Evolutionary conservation across 2,888 invertebrate species (phyloP), one percentile per base, ranked within the genome.

Genomic region (Mesorhabditis spiculigera): DNA sequence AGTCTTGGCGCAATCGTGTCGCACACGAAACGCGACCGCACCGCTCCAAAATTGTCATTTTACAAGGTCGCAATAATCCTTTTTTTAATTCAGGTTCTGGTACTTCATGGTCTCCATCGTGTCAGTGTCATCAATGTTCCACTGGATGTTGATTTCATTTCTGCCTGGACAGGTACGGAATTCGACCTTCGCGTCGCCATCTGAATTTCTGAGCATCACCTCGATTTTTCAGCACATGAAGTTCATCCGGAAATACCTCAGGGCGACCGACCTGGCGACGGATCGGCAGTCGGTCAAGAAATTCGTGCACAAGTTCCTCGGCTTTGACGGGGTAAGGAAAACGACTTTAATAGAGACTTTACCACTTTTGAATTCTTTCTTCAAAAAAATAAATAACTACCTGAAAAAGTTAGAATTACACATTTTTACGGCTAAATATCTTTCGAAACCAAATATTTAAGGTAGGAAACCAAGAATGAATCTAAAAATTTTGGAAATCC

Each of bases 271-370:
- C 73, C 75, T 86, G 65, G 85, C 86, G 44, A 86, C 86, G 8
- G 86, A 86, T 72, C 76, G 86, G 61, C 85, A 85, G 75, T 86
- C 86, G 62, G 83, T 86, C 68, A 85, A 85, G 74, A 86, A 86
- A 75, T 86, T 86, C 75, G 85, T 86, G 65, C 85, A 86, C 78
- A 86, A 86, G 70, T 86, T 85, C 72, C 81, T 86, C 58, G 86
- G 86, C 66, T 83, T 78, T 68, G 86, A 86, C 73, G 78, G 78
- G 67, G 78, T 78, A 68, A 64, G 74, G 63, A n/a, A n/a, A n/a
- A n/a, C n/a, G n/a, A n/a, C n/a, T n/a, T n/a, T n/a, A n/a, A n/a
- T n/a, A n/a, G n/a, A n/a, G n/a, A n/a, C n/a, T n/a, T n/a, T n/a
- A n/a, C n/a, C n/a, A n/a, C n/a, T n/a, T n/a, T n/a, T n/a, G n/a